These are phyloP conservation scores for Pangasius larnaudii DNA, from an alignment of 2,797 vertebrate genomes.

Conservation along the genomic window DNA sequence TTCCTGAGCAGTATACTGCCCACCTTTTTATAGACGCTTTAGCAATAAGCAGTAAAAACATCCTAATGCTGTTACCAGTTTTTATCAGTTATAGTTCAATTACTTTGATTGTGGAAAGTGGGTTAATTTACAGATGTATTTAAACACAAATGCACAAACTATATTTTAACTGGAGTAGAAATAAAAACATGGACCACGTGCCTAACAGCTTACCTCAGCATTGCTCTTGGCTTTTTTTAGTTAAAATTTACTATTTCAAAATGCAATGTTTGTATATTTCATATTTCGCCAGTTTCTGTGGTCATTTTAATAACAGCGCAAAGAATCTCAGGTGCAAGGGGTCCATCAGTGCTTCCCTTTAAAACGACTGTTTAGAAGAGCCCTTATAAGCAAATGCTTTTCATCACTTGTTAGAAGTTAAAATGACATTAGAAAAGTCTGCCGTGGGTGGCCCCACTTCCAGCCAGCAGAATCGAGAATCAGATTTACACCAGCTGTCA, in stretches of 20 bases:
- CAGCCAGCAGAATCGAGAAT: neutral
- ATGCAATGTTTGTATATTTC: neutral
- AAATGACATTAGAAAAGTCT: neutral
- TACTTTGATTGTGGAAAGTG: neutral
- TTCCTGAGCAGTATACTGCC: neutral
- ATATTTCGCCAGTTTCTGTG: neutral
- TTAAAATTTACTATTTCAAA: neutral
- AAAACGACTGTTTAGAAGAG: neutral
- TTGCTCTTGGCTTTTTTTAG: neutral
- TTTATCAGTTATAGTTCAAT: neutral
- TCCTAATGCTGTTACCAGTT: neutral
- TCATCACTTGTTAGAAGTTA: neutral
- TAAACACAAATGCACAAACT: neutral
- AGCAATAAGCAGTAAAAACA: neutral
- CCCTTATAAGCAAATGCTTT: neutral
- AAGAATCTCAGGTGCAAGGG: neutral
- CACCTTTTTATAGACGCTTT: neutral
- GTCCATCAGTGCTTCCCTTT: neutral
- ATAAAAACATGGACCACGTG: neutral
- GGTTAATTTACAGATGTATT: neutral
- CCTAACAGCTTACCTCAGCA: neutral
- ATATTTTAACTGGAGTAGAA: neutral
- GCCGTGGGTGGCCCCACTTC: neutral
- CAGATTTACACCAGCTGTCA: neutral
- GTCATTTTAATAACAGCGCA: slow-evolving; percentile 10